Evolutionary conservation across 2,888 invertebrate species (phyloP).

Genomic region (Drosophila kokeensis): DNA sequence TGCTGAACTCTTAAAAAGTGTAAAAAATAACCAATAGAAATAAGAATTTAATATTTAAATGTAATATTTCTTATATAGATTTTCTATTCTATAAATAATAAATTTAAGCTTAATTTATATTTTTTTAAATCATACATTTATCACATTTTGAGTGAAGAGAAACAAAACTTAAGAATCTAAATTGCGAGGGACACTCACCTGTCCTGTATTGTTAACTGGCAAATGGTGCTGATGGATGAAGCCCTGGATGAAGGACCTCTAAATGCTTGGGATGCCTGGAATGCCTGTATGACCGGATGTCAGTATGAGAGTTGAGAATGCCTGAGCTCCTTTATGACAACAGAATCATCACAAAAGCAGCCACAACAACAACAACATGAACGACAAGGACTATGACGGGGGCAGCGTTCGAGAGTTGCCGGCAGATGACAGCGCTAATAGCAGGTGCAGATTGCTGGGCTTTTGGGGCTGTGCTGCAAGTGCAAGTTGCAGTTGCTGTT

Average conservation of each 20-base stretch:
- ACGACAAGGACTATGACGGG: constrained; percentile 20
- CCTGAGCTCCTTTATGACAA: constrained; percentile 54
- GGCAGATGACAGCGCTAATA: constrained; percentile 46
- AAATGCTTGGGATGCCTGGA: not conserved
- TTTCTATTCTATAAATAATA: not conserved
- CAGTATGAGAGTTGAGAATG: constrained; percentile 41
- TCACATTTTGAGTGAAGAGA: not conserved
- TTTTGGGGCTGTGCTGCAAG: constrained; percentile 47
- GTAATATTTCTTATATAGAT: not conserved
- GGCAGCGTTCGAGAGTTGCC: constrained; percentile 32
- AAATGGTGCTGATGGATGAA: constrained; percentile 38
- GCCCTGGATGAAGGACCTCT: constrained; percentile 17
- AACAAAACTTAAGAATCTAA: no score
- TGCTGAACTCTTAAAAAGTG: not conserved
- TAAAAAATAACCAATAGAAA: not conserved
- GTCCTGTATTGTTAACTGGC: constrained; percentile 33
- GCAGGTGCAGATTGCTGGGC: constrained; percentile 42
- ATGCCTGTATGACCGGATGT: constrained; percentile 18
- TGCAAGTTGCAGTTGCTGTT: constrained; percentile 29
- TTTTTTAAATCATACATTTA: not conserved
- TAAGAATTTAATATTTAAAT: not conserved
- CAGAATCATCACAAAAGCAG: constrained; percentile 57
- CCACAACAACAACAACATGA: constrained; percentile 36
- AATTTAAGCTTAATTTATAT: not conserved
- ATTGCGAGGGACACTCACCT: constrained; percentile 33